Conservation (phyloP, 2,797 vertebrate genomes). For the Acanthis flammea region DNA sequence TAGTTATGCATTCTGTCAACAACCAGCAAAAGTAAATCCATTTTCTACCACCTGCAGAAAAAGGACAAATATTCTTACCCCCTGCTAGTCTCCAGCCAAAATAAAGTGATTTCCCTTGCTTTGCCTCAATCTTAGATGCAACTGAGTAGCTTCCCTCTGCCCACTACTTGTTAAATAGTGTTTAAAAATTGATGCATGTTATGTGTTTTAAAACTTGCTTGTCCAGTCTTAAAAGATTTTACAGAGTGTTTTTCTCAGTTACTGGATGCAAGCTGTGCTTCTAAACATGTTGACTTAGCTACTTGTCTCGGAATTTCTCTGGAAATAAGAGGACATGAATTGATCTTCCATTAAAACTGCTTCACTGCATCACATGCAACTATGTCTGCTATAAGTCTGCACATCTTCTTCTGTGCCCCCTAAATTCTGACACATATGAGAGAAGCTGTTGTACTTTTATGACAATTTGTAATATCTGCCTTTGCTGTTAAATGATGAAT, state of each 20-base stretch:
- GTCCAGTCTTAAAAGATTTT: not conserved
- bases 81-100: not conserved
- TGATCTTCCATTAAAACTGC: not conserved
- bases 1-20: not conserved
- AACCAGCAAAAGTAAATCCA: not conserved
- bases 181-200: not conserved
- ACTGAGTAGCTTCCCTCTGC: not conserved
- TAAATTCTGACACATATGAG: not conserved
- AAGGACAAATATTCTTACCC: not conserved
- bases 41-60: slow-evolving; percentile 9
- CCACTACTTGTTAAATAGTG: not conserved
- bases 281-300: not conserved
- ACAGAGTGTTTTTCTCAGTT: not conserved
- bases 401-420: not conserved
- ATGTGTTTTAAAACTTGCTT: not conserved
- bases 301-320: not conserved
- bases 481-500: not conserved
- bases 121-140: not conserved
- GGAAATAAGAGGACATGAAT: not conserved
- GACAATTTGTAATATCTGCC: not conserved
- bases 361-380: not conserved
- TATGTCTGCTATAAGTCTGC: not conserved
- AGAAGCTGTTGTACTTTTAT: not conserved
- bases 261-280: not conserved
- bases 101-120: not conserved